Percentiles rank a stretch among this genome's conserved stretches.
phyloP scores from a whole-genome alignment of 2,797 vertebrate species.

The Apodemus agrarius region DNA sequence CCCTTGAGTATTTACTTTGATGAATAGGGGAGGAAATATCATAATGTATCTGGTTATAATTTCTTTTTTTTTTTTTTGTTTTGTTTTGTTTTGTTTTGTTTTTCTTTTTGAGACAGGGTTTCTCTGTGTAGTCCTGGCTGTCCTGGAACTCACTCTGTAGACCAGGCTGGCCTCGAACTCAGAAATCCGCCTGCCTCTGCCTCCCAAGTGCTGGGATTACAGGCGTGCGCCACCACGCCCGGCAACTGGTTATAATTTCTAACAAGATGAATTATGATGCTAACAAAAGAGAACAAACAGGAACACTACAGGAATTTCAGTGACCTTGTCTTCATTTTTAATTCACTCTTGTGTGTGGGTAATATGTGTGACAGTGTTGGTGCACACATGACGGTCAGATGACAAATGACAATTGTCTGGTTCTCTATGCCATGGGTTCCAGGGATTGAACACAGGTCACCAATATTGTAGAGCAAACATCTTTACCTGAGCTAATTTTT shows the following conservation, averaged over 20 bases:
- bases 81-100: too few species aligned
- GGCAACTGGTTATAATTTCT: too few species aligned
- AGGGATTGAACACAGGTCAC: neutral
- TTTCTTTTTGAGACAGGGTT: too few species aligned
- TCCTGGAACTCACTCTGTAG: too few species aligned
- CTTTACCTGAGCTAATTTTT: neutral
- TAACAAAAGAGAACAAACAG: neutral
- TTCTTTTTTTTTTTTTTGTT: too few species aligned
- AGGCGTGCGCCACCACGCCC: too few species aligned
- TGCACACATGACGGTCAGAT: neutral
- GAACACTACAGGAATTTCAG: neutral
- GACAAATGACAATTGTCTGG: neutral
- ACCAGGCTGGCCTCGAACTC: too few species aligned
- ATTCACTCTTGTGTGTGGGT: neutral
- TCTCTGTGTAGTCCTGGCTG: too few species aligned
- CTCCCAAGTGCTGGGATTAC: too few species aligned
- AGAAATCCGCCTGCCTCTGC: too few species aligned
- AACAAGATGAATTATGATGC: neutral
- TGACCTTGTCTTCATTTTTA: neutral
- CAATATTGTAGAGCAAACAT: neutral
- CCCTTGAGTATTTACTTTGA: neutral
- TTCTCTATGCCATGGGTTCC: neutral
- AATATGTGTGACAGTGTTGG: neutral
- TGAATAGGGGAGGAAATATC: neutral
- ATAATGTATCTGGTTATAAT: neutral